These are phyloP conservation scores for Pemphigus obesinymphae DNA, from an alignment of 1,140 invertebrate genomes.

Conservation along the genomic window DNA sequence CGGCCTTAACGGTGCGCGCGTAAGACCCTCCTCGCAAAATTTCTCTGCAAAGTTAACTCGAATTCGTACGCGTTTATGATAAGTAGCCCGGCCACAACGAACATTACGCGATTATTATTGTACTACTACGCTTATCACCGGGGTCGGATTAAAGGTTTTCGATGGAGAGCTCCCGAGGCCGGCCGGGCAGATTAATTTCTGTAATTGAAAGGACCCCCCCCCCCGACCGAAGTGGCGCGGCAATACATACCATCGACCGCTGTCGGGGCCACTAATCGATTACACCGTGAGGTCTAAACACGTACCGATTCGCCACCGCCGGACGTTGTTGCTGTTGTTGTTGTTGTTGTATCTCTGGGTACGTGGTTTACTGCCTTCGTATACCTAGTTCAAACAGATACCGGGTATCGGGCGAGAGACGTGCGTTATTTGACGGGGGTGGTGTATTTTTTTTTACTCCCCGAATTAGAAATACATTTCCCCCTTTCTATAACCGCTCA, in stretches of 20 bases:
- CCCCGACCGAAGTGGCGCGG: background rate
- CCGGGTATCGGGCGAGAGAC: too few relatives aligned
- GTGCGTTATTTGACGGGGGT: too few relatives aligned
- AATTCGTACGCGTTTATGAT: too few relatives aligned
- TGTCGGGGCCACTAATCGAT: background rate
- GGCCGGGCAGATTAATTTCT: background rate
- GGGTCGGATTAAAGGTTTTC: background rate
- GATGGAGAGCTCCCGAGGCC: background rate
- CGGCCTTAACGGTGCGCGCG: too few relatives aligned
- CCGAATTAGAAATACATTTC: too few relatives aligned
- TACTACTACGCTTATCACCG: background rate
- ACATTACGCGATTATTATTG: background rate
- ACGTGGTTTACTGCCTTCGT: too few relatives aligned
- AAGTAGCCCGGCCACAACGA: background rate
- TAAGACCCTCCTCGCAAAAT: too few relatives aligned
- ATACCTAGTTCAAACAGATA: background rate
- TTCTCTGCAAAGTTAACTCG: too few relatives aligned
- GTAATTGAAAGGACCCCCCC: background rate
- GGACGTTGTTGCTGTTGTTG: background rate
- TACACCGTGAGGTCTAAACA: background rate
- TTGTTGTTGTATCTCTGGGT: background rate
- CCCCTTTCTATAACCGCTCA: too few relatives aligned
- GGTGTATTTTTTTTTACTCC: too few relatives aligned
- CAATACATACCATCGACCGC: background rate
- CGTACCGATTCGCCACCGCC: background rate